phyloP scores from a whole-genome alignment of 2,888 invertebrate genomes.

The Drosophila cracens region DNA sequence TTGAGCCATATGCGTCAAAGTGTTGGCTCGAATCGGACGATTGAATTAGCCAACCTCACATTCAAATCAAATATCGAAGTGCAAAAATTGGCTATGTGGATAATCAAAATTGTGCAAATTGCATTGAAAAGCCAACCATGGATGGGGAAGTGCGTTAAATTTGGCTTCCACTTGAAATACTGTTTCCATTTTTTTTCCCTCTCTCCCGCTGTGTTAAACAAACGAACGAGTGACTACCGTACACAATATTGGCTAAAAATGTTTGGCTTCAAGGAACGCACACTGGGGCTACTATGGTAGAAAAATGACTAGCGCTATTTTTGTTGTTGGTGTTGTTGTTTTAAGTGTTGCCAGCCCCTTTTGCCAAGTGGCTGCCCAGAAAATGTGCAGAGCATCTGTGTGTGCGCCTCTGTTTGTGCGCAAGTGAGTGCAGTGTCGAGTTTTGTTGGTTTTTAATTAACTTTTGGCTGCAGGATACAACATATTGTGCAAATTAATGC shows the following conservation, averaged over 20 bases:
- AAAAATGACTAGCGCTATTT: slow-evolving; percentile 56
- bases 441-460: slow-evolving; percentile 85
- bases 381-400: slow-evolving; percentile 2
- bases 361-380: slow-evolving; percentile 47
- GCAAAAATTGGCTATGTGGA: slow-evolving; percentile 49
- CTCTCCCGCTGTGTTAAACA: slow-evolving; percentile 26
- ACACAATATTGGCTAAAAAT: slow-evolving; percentile 31
- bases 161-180: slow-evolving; percentile 18
- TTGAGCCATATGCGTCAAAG: slow-evolving; percentile 63
- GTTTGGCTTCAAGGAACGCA: slow-evolving; percentile 38
- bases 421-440: slow-evolving; percentile 65
- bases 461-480: slow-evolving; percentile 84
- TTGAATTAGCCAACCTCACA: slow-evolving; percentile 21
- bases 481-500: slow-evolving; percentile 84
- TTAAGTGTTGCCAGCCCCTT: slow-evolving; percentile 42
- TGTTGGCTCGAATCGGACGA: slow-evolving; percentile 53
- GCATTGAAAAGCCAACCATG: slow-evolving; percentile 34
- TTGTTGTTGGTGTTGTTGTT: slow-evolving; percentile 18
- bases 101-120: slow-evolving; percentile 66
- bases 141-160: slow-evolving; percentile 1
- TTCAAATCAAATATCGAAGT: slow-evolving; percentile 62
- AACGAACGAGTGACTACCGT: slow-evolving; percentile 14
- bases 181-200: slow-evolving; percentile 2
- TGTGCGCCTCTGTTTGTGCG: slow-evolving; percentile 5
- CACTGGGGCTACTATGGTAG: slow-evolving; percentile 15